A percentile compares a stretch with the other conserved stretches of the same genome.
These are phyloP conservation scores for Gavialis gangeticus DNA, from an alignment of 2,113 vertebrate genomes.

Conservation along the genomic window DNA sequence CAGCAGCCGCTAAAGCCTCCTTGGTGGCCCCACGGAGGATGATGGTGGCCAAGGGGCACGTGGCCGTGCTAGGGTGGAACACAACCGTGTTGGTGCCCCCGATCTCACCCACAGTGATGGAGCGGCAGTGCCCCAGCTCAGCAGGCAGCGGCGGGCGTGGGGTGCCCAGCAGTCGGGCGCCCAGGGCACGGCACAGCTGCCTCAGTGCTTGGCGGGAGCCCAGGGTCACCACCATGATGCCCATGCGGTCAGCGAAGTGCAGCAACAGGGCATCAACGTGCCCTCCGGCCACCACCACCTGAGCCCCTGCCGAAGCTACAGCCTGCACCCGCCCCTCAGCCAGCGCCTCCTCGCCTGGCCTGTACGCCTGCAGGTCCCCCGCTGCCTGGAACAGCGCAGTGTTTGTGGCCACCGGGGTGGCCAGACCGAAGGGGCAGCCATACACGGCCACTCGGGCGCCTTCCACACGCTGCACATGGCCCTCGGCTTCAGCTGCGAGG, in stretches of 20 bases:
- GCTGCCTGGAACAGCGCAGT: not conserved
- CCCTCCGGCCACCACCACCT: not conserved
- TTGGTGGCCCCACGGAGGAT: conserved; percentile 12
- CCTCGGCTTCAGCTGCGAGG: not conserved
- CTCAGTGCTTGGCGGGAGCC: not conserved
- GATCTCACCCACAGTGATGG: not conserved
- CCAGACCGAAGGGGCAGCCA: conserved; percentile 5
- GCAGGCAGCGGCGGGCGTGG: rapidly evolving
- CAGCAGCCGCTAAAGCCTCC: not conserved
- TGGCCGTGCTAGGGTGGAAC: not conserved
- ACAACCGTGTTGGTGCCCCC: not conserved
- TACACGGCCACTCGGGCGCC: not conserved
- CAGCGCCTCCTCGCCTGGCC: not conserved
- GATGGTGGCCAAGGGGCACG: not conserved
- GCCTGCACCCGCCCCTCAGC: not conserved
- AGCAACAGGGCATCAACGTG: not conserved
- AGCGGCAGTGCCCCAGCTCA: not conserved
- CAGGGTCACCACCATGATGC: conserved; percentile 11
- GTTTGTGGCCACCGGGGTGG: not conserved
- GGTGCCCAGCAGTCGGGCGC: not conserved
- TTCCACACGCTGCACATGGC: not conserved
- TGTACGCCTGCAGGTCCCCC: not conserved
- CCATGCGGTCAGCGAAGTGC: not conserved
- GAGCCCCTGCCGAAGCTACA: not conserved
- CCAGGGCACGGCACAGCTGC: not conserved